A percentile compares a stretch with the other conserved stretches of the same genome.
phyloP scores from a whole-genome alignment of 1,140 invertebrate genomes.

The Heterodera schachtii region DNA sequence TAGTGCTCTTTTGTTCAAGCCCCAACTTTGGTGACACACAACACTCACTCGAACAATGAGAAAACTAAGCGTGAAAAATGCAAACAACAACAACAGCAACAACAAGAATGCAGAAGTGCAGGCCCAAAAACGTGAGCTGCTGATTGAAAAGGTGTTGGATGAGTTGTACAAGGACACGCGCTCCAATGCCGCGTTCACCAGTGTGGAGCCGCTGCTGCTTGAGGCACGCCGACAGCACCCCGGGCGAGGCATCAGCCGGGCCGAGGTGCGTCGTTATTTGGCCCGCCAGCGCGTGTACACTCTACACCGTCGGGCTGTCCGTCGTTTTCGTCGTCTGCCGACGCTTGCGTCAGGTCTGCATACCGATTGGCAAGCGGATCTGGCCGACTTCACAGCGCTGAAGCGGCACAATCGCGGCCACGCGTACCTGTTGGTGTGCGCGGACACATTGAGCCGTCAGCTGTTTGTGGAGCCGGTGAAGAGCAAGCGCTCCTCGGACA shows the following conservation, averaged over 20 bases:
- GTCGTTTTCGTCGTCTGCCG: slow-evolving; percentile 20
- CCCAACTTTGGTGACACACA: background rate
- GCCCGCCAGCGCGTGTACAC: slow-evolving; percentile 32
- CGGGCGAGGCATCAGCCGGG: background rate
- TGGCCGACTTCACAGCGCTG: slow-evolving; percentile 28
- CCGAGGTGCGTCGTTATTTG: slow-evolving; percentile 32
- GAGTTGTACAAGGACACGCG: slow-evolving; percentile 27
- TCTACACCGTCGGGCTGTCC: background rate
- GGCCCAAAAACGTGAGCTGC: background rate
- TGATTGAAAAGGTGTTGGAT: slow-evolving; percentile 7
- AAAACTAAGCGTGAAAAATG: background rate
- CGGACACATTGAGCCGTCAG: slow-evolving; percentile 39
- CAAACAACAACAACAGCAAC: background rate
- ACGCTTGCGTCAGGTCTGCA: slow-evolving; percentile 29
- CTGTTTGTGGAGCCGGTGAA: slow-evolving; percentile 43
- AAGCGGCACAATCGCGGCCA: slow-evolving; percentile 23
- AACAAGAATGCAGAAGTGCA: background rate
- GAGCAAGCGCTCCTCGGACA: slow-evolving; percentile 23
- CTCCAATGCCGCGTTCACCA: slow-evolving; percentile 2
- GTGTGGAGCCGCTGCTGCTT: slow-evolving; percentile 5
- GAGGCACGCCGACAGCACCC: background rate
- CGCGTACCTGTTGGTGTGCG: slow-evolving; percentile 35
- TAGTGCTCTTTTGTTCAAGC: background rate
- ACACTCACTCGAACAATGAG: background rate
- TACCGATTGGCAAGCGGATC: slow-evolving; percentile 44